Percentiles rank a stretch among this genome's conserved stretches.
phyloP scores from a whole-genome alignment of 2,113 vertebrate species.

The Pseudonaja textilis region DNA sequence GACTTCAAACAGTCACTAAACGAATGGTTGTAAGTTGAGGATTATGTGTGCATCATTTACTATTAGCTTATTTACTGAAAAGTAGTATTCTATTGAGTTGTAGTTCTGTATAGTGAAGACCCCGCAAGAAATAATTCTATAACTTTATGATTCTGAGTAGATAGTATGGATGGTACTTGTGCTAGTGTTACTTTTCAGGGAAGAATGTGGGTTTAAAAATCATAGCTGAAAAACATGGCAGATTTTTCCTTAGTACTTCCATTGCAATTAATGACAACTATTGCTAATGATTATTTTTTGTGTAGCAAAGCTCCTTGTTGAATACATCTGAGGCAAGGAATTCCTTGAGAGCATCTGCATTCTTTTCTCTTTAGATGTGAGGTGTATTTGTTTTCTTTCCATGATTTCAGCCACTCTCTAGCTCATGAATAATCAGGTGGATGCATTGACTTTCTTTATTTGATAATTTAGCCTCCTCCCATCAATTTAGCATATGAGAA shows the following conservation, averaged over 20 bases:
- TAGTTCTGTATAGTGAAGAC: background rate
- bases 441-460: background rate
- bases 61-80: background rate
- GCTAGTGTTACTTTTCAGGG: background rate
- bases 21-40: background rate
- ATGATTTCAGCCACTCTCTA: background rate
- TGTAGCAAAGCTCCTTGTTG: conserved; percentile 1
- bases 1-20: background rate
- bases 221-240: background rate
- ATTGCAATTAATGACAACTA: background rate
- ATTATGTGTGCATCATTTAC: background rate
- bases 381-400: background rate
- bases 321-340: background rate
- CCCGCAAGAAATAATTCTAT: background rate
- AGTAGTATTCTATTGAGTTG: background rate
- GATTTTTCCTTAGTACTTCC: background rate
- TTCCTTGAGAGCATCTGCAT: background rate
- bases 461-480: background rate
- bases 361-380: background rate
- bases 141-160: background rate
- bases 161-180: background rate
- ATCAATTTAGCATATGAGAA: background rate
- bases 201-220: background rate
- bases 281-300: background rate
- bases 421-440: background rate